Evolutionary conservation across 2,888 invertebrate genomes (phyloP), one percentile per base, ranked within the genome.

Genomic region (Caenorhabditis imperialis): DNA sequence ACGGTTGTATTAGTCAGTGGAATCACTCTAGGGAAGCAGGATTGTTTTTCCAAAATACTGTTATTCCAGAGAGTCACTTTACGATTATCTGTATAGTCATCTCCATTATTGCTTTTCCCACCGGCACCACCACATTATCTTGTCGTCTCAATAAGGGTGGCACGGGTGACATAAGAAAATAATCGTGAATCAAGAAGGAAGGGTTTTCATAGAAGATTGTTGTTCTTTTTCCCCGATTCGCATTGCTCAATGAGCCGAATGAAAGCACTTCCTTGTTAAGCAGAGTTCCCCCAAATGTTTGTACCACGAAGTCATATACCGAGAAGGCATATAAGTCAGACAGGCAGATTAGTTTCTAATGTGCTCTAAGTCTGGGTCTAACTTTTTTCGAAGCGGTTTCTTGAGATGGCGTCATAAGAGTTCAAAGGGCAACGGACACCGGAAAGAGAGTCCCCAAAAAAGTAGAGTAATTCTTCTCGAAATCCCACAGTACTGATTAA

Each of bases 221-320:
- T 30, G 30, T 30, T 30, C 10, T 30, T 30, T 30, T 30, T 30
- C 10, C 10, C 10, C 10, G 30, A 30, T 57, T 44, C 50, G 57
- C 57, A 45, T 27, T 57, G 57, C 67, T 58, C 67, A 38, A 51
- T 48, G 42, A 44, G 35, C 57, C 57, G 44, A 37, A 57, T 57
- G 44, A 58, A 23, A 51, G 44, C 54, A 67, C 57, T 57, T 57
- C 57, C 67, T 51, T 23, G 37, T 67, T 44, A 35, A 18, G 23
- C 22, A 38, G 48, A 37, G 7, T 30, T 30, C 30, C 30, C 10
- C 10, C 10, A 47, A 63, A 54, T 55, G 63, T 63, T 63, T 63
- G 55, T 55, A 48, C 48, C 35, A 30, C 30, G 7, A 30, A 30
- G 6, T 10, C 30, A 63, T 14, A 47, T 51, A 22, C 6, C 18